Percentiles rank a stretch among this genome's conserved stretches.
phyloP scores from a whole-genome alignment of 2,113 vertebrate species.

The Gallinago undulata region DNA sequence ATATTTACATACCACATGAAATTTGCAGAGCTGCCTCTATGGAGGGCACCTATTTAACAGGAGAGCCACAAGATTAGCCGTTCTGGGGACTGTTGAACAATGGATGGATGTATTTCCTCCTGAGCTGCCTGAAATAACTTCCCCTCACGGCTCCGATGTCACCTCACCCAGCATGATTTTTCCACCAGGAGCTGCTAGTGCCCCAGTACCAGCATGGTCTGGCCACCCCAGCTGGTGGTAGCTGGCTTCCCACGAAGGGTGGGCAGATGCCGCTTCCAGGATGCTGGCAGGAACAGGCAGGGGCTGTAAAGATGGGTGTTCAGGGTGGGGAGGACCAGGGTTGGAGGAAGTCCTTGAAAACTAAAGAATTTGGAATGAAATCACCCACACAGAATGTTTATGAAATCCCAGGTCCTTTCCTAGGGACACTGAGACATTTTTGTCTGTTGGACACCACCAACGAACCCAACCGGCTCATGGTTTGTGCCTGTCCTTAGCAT shows the following conservation, averaged over 20 bases:
- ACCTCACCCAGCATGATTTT: not conserved
- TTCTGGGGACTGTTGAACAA: not conserved
- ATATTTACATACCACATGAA: not conserved
- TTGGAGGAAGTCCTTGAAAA: not conserved
- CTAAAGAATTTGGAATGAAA: not conserved
- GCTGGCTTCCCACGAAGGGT: not conserved
- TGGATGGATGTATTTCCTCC: not conserved
- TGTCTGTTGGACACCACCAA: not conserved
- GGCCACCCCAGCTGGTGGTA: accelerated
- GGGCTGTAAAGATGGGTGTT: not conserved
- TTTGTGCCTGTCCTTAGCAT: not conserved
- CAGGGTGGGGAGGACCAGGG: not conserved
- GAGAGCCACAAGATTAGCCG: not conserved
- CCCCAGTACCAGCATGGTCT: accelerated
- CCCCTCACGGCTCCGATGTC: not conserved
- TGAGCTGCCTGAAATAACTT: not conserved
- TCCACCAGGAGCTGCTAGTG: not conserved
- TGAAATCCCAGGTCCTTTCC: not conserved
- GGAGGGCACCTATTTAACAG: not conserved
- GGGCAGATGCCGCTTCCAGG: not conserved
- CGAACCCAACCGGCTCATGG: accelerated
- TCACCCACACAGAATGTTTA: not conserved
- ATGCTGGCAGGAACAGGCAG: not conserved
- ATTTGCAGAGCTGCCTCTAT: accelerated
- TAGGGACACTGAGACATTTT: not conserved